Evolutionary conservation across 1,140 invertebrate species (phyloP).

Genomic region (Teleopsis dalmanni): DNA sequence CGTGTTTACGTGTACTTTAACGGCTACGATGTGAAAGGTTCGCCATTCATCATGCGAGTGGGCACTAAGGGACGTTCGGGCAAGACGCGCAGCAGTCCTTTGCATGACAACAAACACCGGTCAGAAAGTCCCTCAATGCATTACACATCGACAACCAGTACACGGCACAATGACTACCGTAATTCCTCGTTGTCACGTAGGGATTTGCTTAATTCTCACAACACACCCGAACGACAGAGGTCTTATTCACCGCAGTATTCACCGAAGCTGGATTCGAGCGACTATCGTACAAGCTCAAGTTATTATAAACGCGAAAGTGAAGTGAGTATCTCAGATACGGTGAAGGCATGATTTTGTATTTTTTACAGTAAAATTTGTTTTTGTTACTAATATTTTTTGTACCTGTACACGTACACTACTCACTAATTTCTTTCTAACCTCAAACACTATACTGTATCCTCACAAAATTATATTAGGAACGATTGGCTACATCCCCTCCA

Average conservation of each 20-base stretch:
- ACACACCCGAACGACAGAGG: constrained; percentile 28
- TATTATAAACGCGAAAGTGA: constrained; percentile 42
- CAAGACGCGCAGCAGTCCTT: constrained; percentile 42
- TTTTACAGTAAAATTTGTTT: not conserved
- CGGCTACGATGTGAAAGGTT: constrained; percentile 89
- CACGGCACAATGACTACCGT: constrained; percentile 38
- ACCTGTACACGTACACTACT: not conserved
- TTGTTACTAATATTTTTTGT: not conserved
- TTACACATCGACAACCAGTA: constrained; percentile 35
- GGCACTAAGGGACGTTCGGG: constrained; percentile 56
- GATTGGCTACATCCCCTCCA: constrained; percentile 23
- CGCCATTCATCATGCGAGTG: constrained; percentile 70
- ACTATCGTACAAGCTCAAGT: constrained; percentile 36
- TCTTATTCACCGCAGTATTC: constrained; percentile 42
- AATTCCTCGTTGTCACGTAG: constrained; percentile 27
- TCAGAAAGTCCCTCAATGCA: constrained; percentile 44
- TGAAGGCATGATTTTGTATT: not conserved
- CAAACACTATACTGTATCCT: constrained; percentile 4
- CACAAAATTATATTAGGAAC: constrained; percentile 29
- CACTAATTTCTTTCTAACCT: no score
- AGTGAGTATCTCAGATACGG: constrained; percentile 21
- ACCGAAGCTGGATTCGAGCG: constrained; percentile 34
- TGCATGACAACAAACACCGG: constrained; percentile 40
- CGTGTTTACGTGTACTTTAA: constrained; percentile 89
- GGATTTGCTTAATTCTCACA: constrained; percentile 17